These are phyloP conservation scores for Hybos culiciformis DNA, from an alignment of 2,888 invertebrate species.

Conservation along the genomic window DNA sequence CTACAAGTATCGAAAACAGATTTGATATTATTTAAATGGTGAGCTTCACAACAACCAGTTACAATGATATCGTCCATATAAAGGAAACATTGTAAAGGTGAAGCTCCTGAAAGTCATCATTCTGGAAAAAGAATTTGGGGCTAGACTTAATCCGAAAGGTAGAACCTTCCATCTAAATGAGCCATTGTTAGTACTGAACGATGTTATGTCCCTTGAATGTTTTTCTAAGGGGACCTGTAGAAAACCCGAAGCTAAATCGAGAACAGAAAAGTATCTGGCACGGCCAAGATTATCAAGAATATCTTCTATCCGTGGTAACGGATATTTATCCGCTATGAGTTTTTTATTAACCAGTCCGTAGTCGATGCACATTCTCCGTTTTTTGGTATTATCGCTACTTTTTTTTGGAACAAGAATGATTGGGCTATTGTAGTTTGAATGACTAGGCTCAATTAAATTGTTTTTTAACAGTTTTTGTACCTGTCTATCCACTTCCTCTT, in stretches of 20 bases:
- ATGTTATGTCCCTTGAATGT: conserved; percentile 4
- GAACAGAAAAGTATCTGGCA: conserved; percentile 27
- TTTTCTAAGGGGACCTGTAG: conserved; percentile 1
- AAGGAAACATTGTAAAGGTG: conserved; percentile 12
- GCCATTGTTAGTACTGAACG: conserved; percentile 9
- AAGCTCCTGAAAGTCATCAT: conserved; percentile 18
- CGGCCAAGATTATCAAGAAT: too few species aligned
- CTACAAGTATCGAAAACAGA: conserved; percentile 3
- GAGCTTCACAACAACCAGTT: conserved; percentile 14
- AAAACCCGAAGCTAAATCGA: conserved; percentile 19
- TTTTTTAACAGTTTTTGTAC: neutral
- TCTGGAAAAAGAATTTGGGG: conserved; percentile 15
- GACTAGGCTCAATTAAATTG: neutral
- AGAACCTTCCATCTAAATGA: conserved; percentile 15
- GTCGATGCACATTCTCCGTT: neutral
- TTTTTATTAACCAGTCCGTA: neutral
- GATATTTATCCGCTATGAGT: conserved; percentile 2
- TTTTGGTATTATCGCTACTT: neutral
- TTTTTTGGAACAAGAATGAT: neutral
- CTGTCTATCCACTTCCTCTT: neutral
- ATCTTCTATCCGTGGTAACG: too few species aligned
- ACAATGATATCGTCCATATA: too few species aligned
- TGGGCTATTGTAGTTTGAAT: too few species aligned
- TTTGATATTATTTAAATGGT: conserved; percentile 6
- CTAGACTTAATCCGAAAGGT: conserved; percentile 16